phyloP scores from a whole-genome alignment of 1,140 invertebrate genomes.

The Bombus fervidus region DNA sequence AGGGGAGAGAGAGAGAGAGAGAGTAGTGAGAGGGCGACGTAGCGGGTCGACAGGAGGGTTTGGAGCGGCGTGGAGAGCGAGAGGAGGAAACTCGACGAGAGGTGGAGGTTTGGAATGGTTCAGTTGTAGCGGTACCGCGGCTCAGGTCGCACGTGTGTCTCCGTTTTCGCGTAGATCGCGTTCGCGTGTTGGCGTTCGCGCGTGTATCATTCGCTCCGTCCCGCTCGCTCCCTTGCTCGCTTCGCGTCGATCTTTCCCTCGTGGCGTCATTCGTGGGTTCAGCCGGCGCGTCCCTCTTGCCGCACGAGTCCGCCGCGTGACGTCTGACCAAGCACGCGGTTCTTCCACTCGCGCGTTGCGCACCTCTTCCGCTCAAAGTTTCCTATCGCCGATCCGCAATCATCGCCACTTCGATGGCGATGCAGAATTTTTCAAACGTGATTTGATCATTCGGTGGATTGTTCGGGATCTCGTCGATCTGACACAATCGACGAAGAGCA shows the following conservation, averaged over 20 bases:
- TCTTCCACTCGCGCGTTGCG: constrained; percentile 51
- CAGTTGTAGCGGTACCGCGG: constrained; percentile 79
- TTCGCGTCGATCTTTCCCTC: neutral
- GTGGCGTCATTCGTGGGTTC: too few species aligned
- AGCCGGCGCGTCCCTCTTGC: neutral
- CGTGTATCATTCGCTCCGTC: neutral
- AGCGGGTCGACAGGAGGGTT: constrained; percentile 39
- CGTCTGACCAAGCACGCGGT: constrained; percentile 64
- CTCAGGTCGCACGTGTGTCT: constrained; percentile 65
- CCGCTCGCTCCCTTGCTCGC: neutral
- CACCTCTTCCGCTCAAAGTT: neutral
- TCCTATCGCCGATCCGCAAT: neutral
- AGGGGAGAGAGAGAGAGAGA: constrained; percentile 38
- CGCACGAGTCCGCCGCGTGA: constrained; percentile 12
- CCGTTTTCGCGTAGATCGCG: constrained; percentile 44
- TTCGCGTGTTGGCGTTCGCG: constrained; percentile 21
- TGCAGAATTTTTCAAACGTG: neutral
- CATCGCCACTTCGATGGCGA: neutral
- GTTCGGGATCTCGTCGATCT: neutral
- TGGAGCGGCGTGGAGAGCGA: constrained; percentile 36
- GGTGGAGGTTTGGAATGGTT: constrained; percentile 76
- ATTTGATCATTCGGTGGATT: neutral
- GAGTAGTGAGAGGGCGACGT: constrained; percentile 50
- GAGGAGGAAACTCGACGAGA: constrained; percentile 68
- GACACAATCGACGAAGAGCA: neutral